phyloP scores from a whole-genome alignment of 2,797 vertebrate genomes.

The Emys orbicularis region DNA sequence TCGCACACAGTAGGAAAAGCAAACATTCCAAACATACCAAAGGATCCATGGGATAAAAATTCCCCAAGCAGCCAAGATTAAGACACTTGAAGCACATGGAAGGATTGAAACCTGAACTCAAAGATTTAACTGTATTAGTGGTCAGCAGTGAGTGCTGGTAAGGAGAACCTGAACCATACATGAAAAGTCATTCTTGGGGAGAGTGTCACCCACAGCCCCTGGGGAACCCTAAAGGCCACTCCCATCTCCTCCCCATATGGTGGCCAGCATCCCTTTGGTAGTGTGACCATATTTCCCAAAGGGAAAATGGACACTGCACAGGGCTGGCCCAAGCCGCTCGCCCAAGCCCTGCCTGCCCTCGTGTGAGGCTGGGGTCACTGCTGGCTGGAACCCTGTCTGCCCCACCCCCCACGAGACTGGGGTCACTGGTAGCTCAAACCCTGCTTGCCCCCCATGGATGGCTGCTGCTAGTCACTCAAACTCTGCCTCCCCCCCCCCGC shows the following conservation, averaged over 20 bases:
- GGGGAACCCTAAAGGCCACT: slow-evolving; percentile 29
- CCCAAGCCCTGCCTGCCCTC: too few relatives aligned
- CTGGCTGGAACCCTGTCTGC: too few relatives aligned
- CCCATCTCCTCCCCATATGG: slow-evolving; percentile 41
- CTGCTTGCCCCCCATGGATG: too few relatives aligned
- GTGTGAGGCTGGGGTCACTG: too few relatives aligned
- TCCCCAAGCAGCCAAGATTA: slow-evolving; percentile 65
- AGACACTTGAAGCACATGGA: slow-evolving; percentile 70
- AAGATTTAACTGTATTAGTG: slow-evolving; percentile 47
- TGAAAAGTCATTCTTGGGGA: neutral
- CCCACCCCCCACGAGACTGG: too few relatives aligned
- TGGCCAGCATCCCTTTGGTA: neutral
- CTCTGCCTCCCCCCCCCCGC: too few relatives aligned
- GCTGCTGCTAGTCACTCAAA: too few relatives aligned
- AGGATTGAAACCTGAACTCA: slow-evolving; percentile 47
- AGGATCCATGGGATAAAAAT: slow-evolving; percentile 64
- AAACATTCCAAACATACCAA: slow-evolving; percentile 75
- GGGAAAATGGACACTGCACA: too few relatives aligned
- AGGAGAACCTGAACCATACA: slow-evolving; percentile 31
- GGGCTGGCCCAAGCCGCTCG: too few relatives aligned
- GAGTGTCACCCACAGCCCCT: rapidly evolving
- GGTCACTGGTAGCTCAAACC: too few relatives aligned
- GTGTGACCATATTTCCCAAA: too few relatives aligned
- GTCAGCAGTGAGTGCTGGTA: neutral
- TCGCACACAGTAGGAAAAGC: slow-evolving; percentile 71